phyloP scores from a whole-genome alignment of 2,113 vertebrate species.

The Dinomys branickii region DNA sequence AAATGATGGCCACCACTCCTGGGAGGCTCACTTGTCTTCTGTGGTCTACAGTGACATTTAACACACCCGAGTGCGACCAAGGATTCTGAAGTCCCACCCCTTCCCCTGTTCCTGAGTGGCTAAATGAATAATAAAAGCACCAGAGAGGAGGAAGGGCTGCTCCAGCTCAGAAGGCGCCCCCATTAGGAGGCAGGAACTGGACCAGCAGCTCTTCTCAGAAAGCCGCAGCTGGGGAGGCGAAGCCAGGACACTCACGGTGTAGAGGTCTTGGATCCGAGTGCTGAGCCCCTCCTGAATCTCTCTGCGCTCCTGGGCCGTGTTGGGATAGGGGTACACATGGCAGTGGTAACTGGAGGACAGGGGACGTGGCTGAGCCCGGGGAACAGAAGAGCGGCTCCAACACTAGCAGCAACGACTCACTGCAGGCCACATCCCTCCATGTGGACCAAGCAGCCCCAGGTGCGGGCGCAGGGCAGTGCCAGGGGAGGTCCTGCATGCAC shows the following conservation, averaged over 20 bases:
- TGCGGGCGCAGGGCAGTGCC: rapidly evolving
- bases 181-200: too few relatives aligned
- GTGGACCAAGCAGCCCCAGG: not conserved
- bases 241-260: slow-evolving; percentile 87
- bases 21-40: not conserved
- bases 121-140: not conserved
- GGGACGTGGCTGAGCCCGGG: rapidly evolving
- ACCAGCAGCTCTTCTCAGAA: too few relatives aligned
- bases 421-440: not conserved
- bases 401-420: rapidly evolving
- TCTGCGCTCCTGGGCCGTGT: slow-evolving; percentile 90
- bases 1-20: not conserved
- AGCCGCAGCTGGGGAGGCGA: too few relatives aligned
- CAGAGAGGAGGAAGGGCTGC: not conserved
- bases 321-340: slow-evolving; percentile 96
- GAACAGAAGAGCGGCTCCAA: not conserved
- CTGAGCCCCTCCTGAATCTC: slow-evolving; percentile 93
- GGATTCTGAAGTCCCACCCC: not conserved
- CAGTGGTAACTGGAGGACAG: slow-evolving; percentile 92
- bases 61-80: not conserved
- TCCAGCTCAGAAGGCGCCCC: too few relatives aligned
- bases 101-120: not conserved
- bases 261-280: slow-evolving; percentile 95
- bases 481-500: rapidly evolving
- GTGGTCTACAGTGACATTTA: not conserved